phyloP scores from a whole-genome alignment of 2,888 invertebrate genomes.

The Apamea anceps region DNA sequence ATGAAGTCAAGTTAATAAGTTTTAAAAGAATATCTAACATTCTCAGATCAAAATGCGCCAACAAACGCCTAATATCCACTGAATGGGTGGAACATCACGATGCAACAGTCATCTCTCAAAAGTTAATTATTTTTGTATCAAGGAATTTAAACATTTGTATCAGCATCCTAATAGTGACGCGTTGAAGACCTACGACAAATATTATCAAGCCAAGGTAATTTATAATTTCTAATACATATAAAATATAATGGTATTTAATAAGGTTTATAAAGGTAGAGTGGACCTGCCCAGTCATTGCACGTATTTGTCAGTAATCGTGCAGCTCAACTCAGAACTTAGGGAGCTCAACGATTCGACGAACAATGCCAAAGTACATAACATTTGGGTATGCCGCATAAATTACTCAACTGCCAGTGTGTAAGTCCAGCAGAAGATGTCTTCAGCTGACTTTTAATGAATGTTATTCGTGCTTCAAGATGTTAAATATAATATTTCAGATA shows the following conservation, averaged over 20 bases:
- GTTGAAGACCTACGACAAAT: constrained; percentile 89
- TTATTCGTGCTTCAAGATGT: background rate
- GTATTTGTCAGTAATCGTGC: too few species aligned
- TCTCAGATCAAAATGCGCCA: constrained; percentile 88
- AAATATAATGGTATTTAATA: too few species aligned
- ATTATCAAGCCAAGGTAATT: constrained; percentile 94
- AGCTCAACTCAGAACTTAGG: too few species aligned
- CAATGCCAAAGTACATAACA: too few species aligned
- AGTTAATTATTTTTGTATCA: constrained; percentile 92
- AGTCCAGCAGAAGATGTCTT: background rate
- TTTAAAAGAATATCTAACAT: background rate
- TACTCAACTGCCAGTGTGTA: too few species aligned
- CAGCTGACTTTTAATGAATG: background rate
- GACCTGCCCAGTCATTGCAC: too few species aligned
- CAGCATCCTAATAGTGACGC: constrained; percentile 93
- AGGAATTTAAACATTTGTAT: constrained; percentile 93
- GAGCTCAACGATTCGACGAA: too few species aligned
- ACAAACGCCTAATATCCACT: constrained; percentile 90
- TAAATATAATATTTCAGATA: constrained; percentile 69
- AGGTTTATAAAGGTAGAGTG: too few species aligned
- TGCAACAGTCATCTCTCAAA: constrained; percentile 92
- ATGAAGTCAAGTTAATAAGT: background rate
- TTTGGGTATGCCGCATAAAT: too few species aligned
- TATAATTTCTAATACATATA: background rate
- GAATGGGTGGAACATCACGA: constrained; percentile 93